A percentile compares a stretch with the other conserved stretches of the same genome.
Evolutionary conservation across 1,140 invertebrate species (phyloP).

Genomic region (Nephila pilipes): DNA sequence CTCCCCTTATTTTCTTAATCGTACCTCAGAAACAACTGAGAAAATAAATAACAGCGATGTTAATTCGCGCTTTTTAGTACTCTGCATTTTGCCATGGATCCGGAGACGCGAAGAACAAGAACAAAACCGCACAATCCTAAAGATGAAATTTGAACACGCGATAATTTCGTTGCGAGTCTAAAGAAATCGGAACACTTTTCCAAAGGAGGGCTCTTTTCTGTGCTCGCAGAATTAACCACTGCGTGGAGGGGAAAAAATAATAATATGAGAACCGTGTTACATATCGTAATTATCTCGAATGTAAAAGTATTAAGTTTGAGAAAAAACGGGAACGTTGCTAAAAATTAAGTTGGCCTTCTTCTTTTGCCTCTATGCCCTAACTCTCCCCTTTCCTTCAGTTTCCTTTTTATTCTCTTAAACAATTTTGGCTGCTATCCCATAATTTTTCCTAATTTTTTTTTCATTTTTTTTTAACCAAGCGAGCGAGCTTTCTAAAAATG

Average conservation of each 20-base stretch:
- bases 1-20: not conserved
- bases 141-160: conserved; percentile 56
- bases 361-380: not conserved
- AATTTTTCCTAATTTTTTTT: conserved; percentile 57
- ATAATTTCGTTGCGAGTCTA: conserved; percentile 41
- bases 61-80: conserved; percentile 39
- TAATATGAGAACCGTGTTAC: conserved; percentile 29
- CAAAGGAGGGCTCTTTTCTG: not conserved
- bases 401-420: conserved; percentile 49
- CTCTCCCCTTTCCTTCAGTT: not conserved
- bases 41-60: conserved; percentile 25
- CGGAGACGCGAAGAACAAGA: not conserved
- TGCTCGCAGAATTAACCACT: not conserved
- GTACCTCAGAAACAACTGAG: not conserved
- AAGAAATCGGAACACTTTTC: conserved; percentile 43
- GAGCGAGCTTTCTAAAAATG: conserved; percentile 43
- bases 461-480: not conserved
- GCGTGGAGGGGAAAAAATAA: not conserved
- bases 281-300: conserved; percentile 70
- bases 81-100: conserved; percentile 8
- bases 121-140: conserved; percentile 32
- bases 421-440: conserved; percentile 56
- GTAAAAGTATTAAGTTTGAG: conserved; percentile 56
- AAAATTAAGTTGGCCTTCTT: conserved; percentile 52
- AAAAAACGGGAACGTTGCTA: conserved; percentile 54